phyloP scores from a whole-genome alignment of 2,797 vertebrate genomes.

The Tokudaia tokunoshimensis region DNA sequence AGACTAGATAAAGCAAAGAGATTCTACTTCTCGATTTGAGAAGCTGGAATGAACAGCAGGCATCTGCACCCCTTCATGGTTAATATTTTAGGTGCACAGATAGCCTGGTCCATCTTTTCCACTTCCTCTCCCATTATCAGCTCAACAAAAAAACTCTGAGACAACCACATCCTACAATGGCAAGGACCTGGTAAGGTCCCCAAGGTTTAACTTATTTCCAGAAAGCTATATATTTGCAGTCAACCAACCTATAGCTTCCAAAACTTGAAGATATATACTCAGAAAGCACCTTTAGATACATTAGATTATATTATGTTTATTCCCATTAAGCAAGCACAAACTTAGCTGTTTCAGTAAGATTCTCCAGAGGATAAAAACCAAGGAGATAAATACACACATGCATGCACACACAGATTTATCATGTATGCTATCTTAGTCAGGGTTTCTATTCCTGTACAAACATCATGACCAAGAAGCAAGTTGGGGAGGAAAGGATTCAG shows the following conservation, averaged over 20 bases:
- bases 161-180: not conserved
- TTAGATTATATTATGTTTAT: not conserved
- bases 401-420: not conserved
- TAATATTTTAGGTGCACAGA: not conserved
- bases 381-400: not conserved
- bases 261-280: not conserved
- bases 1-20: not conserved
- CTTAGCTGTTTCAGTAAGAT: not conserved
- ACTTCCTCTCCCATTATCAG: fast-evolving
- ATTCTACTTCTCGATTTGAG: not conserved
- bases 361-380: not conserved
- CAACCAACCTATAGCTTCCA: not conserved
- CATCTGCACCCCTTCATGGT: not conserved
- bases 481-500: too few species aligned
- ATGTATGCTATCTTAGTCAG: not conserved
- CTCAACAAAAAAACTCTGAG: not conserved
- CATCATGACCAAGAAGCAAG: too few species aligned
- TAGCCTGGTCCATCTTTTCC: not conserved
- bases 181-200: not conserved
- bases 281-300: not conserved
- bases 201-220: not conserved
- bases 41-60: not conserved
- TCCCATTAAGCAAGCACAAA: not conserved
- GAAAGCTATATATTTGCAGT: not conserved
- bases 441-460: too few species aligned